Percentiles rank a stretch among this genome's conserved stretches.
phyloP scores from a whole-genome alignment of 2,888 invertebrate species.

The Lepetodrilus schrolli region DNA sequence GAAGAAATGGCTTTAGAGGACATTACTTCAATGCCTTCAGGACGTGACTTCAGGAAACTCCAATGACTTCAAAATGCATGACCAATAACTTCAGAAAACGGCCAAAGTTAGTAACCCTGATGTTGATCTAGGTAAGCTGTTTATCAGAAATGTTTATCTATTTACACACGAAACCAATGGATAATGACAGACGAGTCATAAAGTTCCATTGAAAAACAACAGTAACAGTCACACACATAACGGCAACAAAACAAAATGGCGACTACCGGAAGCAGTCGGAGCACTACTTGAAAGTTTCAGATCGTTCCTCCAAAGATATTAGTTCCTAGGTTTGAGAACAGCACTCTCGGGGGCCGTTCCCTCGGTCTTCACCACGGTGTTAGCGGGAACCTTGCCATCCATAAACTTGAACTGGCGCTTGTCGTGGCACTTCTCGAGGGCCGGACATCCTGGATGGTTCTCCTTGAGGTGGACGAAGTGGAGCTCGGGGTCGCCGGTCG shows the following conservation, averaged over 20 bases:
- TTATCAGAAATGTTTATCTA: neutral
- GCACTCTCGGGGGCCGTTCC: too few species aligned
- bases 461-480: constrained; percentile 95
- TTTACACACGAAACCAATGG: neutral
- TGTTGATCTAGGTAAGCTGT: too few species aligned
- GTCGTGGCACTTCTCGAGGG: constrained; percentile 95
- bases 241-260: constrained; percentile 21
- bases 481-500: constrained; percentile 94
- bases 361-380: too few species aligned
- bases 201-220: neutral
- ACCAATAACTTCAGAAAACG: too few species aligned
- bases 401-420: constrained; percentile 88
- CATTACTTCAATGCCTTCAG: too few species aligned
- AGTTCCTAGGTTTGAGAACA: constrained; percentile 22
- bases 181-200: neutral
- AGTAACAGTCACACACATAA: constrained; percentile 19
- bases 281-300: neutral
- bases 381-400: neutral
- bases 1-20: neutral
- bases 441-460: constrained; percentile 82
- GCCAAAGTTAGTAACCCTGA: too few species aligned
- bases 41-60: too few species aligned
- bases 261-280: constrained; percentile 4
- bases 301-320: neutral
- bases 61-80: too few species aligned